Percentiles rank a stretch among this genome's conserved stretches.
Evolutionary conservation across 2,888 invertebrate species (phyloP).

Genomic region (Eledona agricola): DNA sequence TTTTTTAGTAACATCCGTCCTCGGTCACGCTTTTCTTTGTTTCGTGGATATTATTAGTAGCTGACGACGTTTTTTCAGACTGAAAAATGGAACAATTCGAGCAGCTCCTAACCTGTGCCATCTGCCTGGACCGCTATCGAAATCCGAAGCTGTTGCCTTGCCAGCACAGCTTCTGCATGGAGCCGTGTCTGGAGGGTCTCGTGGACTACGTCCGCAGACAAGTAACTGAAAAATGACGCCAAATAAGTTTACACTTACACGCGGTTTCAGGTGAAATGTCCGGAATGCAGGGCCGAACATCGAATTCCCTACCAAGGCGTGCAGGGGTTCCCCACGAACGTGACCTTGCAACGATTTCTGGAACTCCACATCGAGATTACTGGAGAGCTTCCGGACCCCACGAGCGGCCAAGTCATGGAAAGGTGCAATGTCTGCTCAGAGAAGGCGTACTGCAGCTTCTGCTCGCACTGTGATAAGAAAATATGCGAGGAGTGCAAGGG

Average conservation of each 20-base stretch:
- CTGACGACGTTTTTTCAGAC: conserved; percentile 48
- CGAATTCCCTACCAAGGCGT: conserved; percentile 95
- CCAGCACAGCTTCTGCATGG: conserved; percentile 99
- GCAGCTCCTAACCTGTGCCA: conserved; percentile 96
- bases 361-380: conserved; percentile 94
- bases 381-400: conserved; percentile 89
- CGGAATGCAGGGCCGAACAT: conserved; percentile 97
- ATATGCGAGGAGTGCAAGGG: conserved; percentile 96
- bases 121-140: conserved; percentile 96
- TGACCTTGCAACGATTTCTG: conserved; percentile 92
- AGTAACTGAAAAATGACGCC: conserved; percentile 63
- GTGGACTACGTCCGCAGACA: conserved; percentile 94
- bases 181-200: conserved; percentile 97
- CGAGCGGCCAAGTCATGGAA: conserved; percentile 92
- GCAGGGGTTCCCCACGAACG: conserved; percentile 94
- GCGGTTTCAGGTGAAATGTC: conserved; percentile 86
- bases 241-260: neutral
- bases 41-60: no score
- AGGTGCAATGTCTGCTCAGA: conserved; percentile 93
- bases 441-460: conserved; percentile 86
- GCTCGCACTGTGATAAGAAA: conserved; percentile 97
- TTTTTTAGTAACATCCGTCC: conserved; percentile 19
- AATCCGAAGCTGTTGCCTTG: conserved; percentile 99
- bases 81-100: conserved; percentile 92
- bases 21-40: conserved; percentile 19